Conservation (phyloP, 2,113 vertebrate genomes). For the Leptocoma aspasia region DNA sequence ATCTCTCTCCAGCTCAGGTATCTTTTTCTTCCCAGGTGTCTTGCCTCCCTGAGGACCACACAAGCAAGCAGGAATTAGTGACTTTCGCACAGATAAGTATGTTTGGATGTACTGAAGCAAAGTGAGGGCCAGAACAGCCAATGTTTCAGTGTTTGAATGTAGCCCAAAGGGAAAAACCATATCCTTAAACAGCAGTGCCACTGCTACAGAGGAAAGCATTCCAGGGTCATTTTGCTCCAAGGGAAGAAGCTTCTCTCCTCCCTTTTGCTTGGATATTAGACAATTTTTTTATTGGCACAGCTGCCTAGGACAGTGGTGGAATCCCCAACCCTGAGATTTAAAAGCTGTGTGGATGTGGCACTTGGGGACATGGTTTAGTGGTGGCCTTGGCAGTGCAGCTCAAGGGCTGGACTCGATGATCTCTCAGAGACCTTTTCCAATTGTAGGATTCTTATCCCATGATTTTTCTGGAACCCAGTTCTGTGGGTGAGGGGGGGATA, state of each 20-base stretch:
- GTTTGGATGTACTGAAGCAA: background rate
- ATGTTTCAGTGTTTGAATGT: background rate
- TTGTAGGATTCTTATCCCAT: background rate
- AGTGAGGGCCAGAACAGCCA: background rate
- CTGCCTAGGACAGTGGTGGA: background rate
- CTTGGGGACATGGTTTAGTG: background rate
- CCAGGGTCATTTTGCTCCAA: background rate
- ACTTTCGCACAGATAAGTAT: background rate
- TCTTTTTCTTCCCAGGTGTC: slow-evolving; percentile 46
- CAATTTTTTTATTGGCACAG: background rate
- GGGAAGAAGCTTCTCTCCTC: background rate
- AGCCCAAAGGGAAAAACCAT: background rate
- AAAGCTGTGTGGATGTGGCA: background rate
- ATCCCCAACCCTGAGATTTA: background rate
- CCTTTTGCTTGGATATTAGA: background rate
- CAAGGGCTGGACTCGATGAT: background rate
- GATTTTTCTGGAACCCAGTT: background rate
- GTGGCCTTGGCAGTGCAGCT: background rate
- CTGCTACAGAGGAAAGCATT: background rate
- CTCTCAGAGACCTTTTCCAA: background rate
- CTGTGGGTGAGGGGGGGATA: background rate
- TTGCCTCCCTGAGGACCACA: slow-evolving; percentile 63
- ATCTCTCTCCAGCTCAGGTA: slow-evolving; percentile 71
- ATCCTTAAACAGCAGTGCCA: background rate
- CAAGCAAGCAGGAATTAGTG: background rate